Conservation (phyloP, 2,113 vertebrate genomes). For the Echinops telfairi region DNA sequence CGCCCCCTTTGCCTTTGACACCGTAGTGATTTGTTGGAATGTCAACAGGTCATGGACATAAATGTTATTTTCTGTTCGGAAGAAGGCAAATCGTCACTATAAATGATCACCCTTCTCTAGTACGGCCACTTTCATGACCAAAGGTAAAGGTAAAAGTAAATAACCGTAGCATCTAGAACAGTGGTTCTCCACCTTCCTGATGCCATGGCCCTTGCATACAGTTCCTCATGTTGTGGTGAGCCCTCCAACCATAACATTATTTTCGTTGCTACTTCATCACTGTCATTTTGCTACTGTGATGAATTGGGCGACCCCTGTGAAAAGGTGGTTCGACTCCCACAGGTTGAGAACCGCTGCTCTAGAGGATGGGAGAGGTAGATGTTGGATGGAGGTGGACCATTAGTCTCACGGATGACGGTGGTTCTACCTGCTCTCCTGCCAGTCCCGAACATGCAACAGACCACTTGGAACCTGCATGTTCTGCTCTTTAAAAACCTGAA, state of each 20-base stretch:
- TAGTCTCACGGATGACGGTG: not conserved
- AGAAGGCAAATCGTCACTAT: conserved; percentile 72
- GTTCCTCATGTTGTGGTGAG: too few species aligned
- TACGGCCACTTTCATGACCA: not conserved
- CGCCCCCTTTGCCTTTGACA: conserved; percentile 96
- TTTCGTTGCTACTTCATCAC: too few species aligned
- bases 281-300: too few species aligned
- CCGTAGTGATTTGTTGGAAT: conserved; percentile 98
- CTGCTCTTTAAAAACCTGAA: not conserved
- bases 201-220: too few species aligned
- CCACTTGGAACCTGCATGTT: not conserved
- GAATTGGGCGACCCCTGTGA: too few species aligned
- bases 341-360: not conserved
- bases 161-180: not conserved
- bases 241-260: too few species aligned
- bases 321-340: too few species aligned
- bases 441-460: conserved; percentile 31
- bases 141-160: not conserved
- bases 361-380: not conserved
- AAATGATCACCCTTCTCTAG: conserved; percentile 17
- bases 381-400: not conserved
- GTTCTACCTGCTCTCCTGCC: not conserved
- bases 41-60: conserved; percentile 98
- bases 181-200: too few species aligned
- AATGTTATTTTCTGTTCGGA: conserved; percentile 95